Evolutionary conservation across 1,140 invertebrate species (phyloP), one percentile per base, ranked within the genome.

Genomic region (Rhynchophorus ferrugineus): DNA sequence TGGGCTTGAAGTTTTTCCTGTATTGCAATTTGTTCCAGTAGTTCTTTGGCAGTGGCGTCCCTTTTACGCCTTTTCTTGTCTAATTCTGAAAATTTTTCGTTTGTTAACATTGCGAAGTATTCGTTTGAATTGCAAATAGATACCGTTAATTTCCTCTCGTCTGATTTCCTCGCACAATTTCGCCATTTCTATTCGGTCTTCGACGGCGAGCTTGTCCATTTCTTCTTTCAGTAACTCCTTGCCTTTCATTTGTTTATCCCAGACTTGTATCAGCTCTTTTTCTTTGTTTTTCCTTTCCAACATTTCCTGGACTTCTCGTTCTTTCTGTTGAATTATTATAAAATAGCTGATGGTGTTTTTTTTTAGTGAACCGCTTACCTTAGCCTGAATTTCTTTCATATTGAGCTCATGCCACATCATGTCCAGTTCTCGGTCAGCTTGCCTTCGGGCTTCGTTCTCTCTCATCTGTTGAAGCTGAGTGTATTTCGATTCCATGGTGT

Each of bases 391-490:
- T 49, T 66, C 61, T 41, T 62, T 68, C 21, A 48, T 46, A 29
- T 49, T 58, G 8, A 69, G 34, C n/a, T 64, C 50, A 35, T 67
- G 37, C 64, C 64, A 70, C 63, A 70, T 63, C 18, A 34, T 47
- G 35, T 69, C 62, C 14, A 62, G 35, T 54, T 69, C 67, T 39
- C 49, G 56, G 46, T 70, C 64, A 2, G 55, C 24, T 58, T 70
- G 52, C 22, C 61, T 61, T 39, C 54, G 57, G n/a, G 58, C 58
- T 56, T 68, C 58, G 39, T 70, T 68, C 39, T 70, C 68, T 38
- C 61, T 58, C 33, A 70, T 70, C 58, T 70, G 68, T 43, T 67
- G 62, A 36, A 68, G 53, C 44, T 70, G 64, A 5, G 39, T 21
- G n/a, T 61, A 48, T 57, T 70, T 69, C 3, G 61, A 60, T 52